These are phyloP conservation scores for Coronaproctus castanopsis DNA, from an alignment of 2,888 invertebrate genomes.

Conservation along the genomic window DNA sequence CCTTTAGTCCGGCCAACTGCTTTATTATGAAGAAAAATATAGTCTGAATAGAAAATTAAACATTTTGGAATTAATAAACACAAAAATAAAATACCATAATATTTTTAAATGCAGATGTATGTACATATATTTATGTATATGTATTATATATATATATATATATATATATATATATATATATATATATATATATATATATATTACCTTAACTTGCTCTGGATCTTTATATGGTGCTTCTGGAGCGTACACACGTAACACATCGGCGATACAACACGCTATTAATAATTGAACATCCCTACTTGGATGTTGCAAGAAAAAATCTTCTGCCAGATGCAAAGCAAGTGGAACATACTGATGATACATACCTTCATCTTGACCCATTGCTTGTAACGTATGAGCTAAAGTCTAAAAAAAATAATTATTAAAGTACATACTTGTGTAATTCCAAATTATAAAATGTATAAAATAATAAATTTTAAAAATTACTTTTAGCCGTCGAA, in stretches of 20 bases:
- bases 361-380: conserved; percentile 82
- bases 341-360: conserved; percentile 79
- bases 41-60: conserved; percentile 34
- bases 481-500: conserved; percentile 71
- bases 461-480: too few species aligned
- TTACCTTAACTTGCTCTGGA: conserved; percentile 64
- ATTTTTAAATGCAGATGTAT: too few species aligned
- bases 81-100: too few species aligned
- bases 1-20: conserved; percentile 77
- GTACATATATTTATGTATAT: too few species aligned
- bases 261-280: conserved; percentile 93
- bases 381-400: conserved; percentile 84
- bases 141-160: too few species aligned
- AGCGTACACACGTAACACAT: conserved; percentile 86
- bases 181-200: too few species aligned
- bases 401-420: conserved; percentile 38
- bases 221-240: conserved; percentile 96
- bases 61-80: too few species aligned
- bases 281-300: conserved; percentile 84
- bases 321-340: conserved; percentile 79
- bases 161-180: too few species aligned
- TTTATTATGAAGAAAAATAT: conserved; percentile 88
- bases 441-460: too few species aligned
- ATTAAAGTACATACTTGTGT: not conserved
- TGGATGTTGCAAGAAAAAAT: conserved; percentile 71